Evolutionary conservation across 92 coral and sea anemone species (phyloP).

Genomic region (Porites divaricata): DNA sequence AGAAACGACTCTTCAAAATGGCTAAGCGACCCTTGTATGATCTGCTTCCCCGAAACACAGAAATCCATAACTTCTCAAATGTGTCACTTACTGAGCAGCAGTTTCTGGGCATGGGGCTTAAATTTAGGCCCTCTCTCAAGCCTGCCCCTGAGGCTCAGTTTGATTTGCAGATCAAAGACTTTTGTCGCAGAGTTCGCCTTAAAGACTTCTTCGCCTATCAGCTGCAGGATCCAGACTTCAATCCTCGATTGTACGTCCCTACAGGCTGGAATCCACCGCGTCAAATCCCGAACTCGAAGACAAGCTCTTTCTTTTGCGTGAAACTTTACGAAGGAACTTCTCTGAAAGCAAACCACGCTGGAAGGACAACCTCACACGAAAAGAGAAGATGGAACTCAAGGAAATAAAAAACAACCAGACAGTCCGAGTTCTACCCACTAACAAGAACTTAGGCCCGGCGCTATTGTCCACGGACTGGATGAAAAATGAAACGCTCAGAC

Average conservation of each 20-base stretch:
- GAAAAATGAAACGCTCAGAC: not conserved
- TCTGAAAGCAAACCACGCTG: not conserved
- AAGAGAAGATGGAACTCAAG: not conserved
- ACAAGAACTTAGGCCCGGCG: not conserved
- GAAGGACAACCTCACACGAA: not conserved
- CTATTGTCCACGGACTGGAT: not conserved
- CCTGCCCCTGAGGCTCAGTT: no score
- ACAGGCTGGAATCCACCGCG: no score
- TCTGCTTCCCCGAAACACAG: conserved; percentile 22
- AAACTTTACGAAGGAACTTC: not conserved
- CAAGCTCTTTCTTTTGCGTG: not conserved
- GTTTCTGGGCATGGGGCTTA: conserved; percentile 33
- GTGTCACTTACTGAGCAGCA: conserved; percentile 41
- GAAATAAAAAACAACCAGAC: not conserved
- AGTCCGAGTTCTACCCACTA: not conserved
- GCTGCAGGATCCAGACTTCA: no score
- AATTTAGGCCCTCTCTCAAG: no score
- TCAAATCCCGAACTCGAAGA: no score
- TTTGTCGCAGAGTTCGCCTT: no score
- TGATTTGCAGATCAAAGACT: no score
- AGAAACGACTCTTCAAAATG: conserved; percentile 47
- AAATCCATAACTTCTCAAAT: conserved; percentile 49
- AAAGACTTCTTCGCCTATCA: no score
- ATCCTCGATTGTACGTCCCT: no score
- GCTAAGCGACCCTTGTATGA: conserved; percentile 41